These are phyloP conservation scores for Nothura maculosa DNA, from an alignment of 2,797 vertebrate genomes.

Conservation along the genomic window DNA sequence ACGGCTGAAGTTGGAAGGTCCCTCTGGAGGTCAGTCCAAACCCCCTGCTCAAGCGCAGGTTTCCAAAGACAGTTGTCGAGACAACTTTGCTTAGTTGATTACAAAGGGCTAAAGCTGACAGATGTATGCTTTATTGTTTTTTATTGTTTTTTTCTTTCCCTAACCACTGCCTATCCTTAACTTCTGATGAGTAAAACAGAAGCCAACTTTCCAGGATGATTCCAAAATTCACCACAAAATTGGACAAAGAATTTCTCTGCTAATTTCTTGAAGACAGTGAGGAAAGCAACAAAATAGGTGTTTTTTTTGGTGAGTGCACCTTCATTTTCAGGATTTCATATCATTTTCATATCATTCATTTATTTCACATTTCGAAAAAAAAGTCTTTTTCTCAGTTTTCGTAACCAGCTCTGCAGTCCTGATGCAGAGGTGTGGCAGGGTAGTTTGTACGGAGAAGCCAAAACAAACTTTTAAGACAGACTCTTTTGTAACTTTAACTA, in stretches of 20 bases:
- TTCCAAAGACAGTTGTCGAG: neutral
- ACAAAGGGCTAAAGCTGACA: neutral
- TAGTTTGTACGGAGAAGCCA: neutral
- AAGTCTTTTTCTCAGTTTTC: neutral
- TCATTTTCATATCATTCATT: neutral
- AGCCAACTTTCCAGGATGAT: neutral
- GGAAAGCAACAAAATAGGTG: neutral
- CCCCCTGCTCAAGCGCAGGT: neutral
- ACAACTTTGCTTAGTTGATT: neutral
- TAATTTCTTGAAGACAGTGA: neutral
- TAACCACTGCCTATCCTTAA: neutral
- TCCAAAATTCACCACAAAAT: neutral
- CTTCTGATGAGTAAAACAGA: neutral
- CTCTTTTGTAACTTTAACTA: conserved; percentile 45
- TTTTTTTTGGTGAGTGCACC: neutral
- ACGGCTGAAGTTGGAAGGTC: neutral
- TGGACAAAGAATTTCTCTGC: neutral
- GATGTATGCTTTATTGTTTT: neutral
- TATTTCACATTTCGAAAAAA: neutral
- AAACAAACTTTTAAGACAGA: conserved; percentile 56
- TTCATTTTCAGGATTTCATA: neutral
- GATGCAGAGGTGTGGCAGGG: neutral
- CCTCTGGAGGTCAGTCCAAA: neutral
- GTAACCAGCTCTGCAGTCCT: neutral
- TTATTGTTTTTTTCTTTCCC: neutral